These are phyloP conservation scores for Engystomops pustulosus DNA, from an alignment of 2,113 vertebrate species.

Conservation along the genomic window DNA sequence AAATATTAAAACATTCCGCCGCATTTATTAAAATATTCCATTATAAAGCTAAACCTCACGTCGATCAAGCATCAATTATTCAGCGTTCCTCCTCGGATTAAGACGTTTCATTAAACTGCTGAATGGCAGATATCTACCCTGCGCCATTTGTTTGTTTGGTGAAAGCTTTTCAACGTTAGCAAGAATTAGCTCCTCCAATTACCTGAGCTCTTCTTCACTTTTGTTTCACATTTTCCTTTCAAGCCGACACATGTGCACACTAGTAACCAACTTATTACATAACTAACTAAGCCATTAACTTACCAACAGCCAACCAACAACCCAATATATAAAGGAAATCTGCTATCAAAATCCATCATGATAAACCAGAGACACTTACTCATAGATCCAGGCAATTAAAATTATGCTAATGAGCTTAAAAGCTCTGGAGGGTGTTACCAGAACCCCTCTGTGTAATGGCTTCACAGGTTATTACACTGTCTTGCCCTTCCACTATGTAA, in stretches of 20 bases:
- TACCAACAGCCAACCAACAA: no score
- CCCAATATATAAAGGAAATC: no score
- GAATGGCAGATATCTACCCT: neutral
- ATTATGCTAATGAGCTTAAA: no score
- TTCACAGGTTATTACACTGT: no score
- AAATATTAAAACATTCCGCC: slow-evolving; percentile 8
- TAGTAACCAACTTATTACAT: neutral
- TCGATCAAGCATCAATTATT: neutral
- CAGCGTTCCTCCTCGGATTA: slow-evolving; percentile 4
- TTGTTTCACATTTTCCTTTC: neutral
- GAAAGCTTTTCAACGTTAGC: neutral
- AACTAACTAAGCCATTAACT: no score
- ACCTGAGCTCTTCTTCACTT: neutral
- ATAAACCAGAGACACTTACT: no score
- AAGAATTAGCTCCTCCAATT: neutral
- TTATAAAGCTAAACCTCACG: neutral
- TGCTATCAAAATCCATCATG: no score
- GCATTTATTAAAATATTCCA: neutral
- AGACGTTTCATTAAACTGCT: neutral
- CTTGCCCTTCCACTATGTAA: no score
- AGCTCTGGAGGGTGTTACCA: no score
- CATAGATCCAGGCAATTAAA: no score
- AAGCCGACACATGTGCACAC: neutral
- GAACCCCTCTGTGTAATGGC: no score
- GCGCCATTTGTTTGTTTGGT: neutral